Conservation (phyloP, 2,888 invertebrate species). For the Drosophila koepferae region DNA sequence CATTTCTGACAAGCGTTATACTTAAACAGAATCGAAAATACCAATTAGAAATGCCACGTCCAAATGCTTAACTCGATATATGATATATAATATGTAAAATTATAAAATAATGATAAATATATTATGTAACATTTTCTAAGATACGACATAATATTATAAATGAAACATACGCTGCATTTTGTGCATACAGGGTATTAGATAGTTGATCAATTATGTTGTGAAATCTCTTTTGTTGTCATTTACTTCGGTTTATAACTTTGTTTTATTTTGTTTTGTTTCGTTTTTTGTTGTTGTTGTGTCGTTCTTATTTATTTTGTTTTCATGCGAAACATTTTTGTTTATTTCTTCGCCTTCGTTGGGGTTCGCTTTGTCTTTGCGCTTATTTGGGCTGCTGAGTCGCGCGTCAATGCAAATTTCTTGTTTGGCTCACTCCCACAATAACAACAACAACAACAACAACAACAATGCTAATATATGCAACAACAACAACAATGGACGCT, state of each 20-base stretch:
- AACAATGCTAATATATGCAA: constrained; percentile 8
- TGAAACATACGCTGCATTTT: no score
- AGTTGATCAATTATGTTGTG: not conserved
- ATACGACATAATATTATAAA: no score
- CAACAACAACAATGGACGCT: constrained; percentile 36
- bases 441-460: constrained; percentile 14
- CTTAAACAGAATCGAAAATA: no score
- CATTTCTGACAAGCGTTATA: no score
- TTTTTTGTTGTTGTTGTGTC: constrained; percentile 29
- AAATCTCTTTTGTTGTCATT: not conserved
- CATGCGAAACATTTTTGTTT: constrained; percentile 73
- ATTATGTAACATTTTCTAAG: no score
- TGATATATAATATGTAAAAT: no score
- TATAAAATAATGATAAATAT: no score
- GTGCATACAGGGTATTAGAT: not conserved
- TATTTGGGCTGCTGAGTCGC: constrained; percentile 51
- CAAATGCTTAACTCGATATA: no score
- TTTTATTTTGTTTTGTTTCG: constrained; percentile 37
- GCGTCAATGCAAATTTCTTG: constrained; percentile 66
- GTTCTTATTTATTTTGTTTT: constrained; percentile 67
- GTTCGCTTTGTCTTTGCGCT: constrained; percentile 51
- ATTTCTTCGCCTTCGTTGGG: constrained; percentile 49
- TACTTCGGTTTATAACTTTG: constrained; percentile 20
- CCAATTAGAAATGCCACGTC: no score
- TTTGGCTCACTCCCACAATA: constrained; percentile 9